Evolutionary conservation across 2,797 vertebrate species (phyloP).

Genomic region (Notoglanidium macrostoma): DNA sequence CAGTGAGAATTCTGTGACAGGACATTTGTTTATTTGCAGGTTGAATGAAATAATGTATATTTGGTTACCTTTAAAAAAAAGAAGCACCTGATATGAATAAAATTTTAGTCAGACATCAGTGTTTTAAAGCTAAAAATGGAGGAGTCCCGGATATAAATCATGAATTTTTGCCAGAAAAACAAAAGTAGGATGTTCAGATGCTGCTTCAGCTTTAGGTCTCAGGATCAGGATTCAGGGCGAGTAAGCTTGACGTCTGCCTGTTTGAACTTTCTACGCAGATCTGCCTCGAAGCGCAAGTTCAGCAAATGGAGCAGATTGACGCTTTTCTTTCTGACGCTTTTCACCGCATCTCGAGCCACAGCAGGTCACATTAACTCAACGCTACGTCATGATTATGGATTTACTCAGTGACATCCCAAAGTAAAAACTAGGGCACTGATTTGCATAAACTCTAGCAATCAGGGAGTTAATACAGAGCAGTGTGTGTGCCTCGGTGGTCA

Average conservation of each 20-base stretch:
- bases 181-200: not conserved
- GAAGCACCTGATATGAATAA: not conserved
- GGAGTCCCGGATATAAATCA: not conserved
- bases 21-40: not conserved
- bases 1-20: not conserved
- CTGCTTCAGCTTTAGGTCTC: not conserved
- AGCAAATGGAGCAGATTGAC: not conserved
- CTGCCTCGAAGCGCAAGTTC: not conserved
- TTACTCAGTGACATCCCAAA: not conserved
- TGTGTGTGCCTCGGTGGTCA: not conserved
- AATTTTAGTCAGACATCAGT: not conserved
- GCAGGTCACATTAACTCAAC: not conserved
- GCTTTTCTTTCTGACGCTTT: not conserved
- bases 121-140: not conserved
- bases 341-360: not conserved
- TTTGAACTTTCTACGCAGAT: not conserved
- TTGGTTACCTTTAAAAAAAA: not conserved
- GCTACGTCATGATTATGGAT: constrained; percentile 7
- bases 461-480: not conserved
- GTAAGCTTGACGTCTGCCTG: not conserved
- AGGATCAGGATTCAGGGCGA: not conserved
- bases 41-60: not conserved
- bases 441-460: not conserved
- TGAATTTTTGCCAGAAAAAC: not conserved
- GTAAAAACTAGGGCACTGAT: not conserved